Percentiles rank a stretch among this genome's conserved stretches.
These are phyloP conservation scores for Heliconius himera DNA, from an alignment of 1,140 invertebrate genomes.

Conservation along the genomic window DNA sequence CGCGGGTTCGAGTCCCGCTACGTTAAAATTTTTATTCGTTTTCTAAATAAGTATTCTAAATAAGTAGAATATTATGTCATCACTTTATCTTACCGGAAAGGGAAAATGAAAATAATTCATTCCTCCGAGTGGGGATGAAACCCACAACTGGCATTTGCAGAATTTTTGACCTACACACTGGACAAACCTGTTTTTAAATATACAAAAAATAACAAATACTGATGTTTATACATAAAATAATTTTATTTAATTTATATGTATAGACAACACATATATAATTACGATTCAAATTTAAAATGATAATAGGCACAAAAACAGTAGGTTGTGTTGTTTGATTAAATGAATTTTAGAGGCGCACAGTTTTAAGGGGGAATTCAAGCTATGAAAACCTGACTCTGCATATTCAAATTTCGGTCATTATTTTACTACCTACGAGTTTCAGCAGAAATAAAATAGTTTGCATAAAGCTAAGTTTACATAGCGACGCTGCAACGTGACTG, in stretches of 20 bases:
- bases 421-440: constrained; percentile 12
- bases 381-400: constrained; percentile 14
- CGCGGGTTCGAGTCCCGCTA: too few relatives aligned
- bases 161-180: too few relatives aligned
- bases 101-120: too few relatives aligned
- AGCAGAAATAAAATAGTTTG: constrained; percentile 13
- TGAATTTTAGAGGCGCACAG: not conserved
- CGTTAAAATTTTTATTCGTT: too few relatives aligned
- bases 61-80: too few relatives aligned
- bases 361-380: constrained; percentile 2
- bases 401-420: constrained; percentile 12
- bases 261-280: not conserved
- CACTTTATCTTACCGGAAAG: too few relatives aligned
- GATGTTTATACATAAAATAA: too few relatives aligned
- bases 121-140: too few relatives aligned
- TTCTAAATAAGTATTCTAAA: too few relatives aligned
- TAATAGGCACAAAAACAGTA: not conserved
- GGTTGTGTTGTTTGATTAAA: not conserved
- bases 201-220: too few relatives aligned
- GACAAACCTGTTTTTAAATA: too few relatives aligned
- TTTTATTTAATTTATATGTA: not conserved
- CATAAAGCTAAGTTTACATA: constrained; percentile 5
- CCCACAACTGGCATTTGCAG: too few relatives aligned
- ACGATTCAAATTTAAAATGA: not conserved
- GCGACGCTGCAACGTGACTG: constrained; percentile 6